Evolutionary conservation across 2,797 vertebrate genomes (phyloP), one percentile per base, ranked within the genome.

Genomic region (Neoniphon sammara): DNA sequence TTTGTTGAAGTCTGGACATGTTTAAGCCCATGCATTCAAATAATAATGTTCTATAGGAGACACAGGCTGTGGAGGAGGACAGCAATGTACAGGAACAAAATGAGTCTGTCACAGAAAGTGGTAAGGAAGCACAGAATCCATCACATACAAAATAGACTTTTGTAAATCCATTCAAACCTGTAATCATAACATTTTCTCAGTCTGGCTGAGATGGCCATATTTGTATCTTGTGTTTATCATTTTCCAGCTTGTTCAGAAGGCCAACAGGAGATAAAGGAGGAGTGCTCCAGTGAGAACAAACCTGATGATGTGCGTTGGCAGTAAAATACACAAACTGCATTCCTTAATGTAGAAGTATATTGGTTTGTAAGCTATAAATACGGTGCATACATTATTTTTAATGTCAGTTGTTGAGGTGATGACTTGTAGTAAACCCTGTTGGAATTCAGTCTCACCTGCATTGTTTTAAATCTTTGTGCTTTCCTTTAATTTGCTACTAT

Each of bases 261-360:
- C 50, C 77, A 82, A 2, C 87, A 89, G 5, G 88, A 85, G 5
- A 66, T 31, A 11, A 85, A 85, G 65, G 82, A 84, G 23, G 82
- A 90, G 57, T 69, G 53, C 47, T 25, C 62, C 62, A 83, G 49
- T 4, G 84, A 87, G 25, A 85, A 77, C 36, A 91, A 82, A 76
- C 58, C 82, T 14, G 78, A 90, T 3, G 68, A 88, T 6, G 92
- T 92, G 79, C 2, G 88, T 62, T 53, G 10, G 0, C 18, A 23
- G 6, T 7, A 17, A 27, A 31, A 56, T 56, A 46, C 17, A 47
- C 5, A 30, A 17, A 17, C 15, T 46, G 15, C 15, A 46, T 46
- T 46, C 15, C 15, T 17, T 46, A 46, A 17, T 17, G 15, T 46
- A 46, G 3, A 46, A 42, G 14, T 42, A 14, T 12, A 15, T 55